Evolutionary conservation across 2,113 vertebrate genomes (phyloP), one percentile per base, ranked within the genome.

Genomic region (Octodon degus): DNA sequence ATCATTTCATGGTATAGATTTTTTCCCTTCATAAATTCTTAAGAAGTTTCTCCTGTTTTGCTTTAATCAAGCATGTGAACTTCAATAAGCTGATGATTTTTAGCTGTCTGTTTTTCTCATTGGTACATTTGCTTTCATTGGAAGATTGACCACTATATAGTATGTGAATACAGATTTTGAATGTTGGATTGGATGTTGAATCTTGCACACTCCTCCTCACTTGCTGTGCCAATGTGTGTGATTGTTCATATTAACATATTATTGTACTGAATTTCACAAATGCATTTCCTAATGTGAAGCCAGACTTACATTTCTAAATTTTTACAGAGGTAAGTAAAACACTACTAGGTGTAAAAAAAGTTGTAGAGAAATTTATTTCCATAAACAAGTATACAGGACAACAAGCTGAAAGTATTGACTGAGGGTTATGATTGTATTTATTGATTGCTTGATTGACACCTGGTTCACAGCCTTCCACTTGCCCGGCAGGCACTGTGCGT

Each of bases 231-330:
- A 83, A 83, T 67, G n/a, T 22, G 62, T 25, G n/a, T 37, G 93
- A 13, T 72, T 92, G 2, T 86, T 43, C 3, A 77, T 5, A 65
- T 55, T 81, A 77, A 81, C 86, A 27, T 87, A 43, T 4, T 32
- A 86, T 86, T 32, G 22, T 47, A 43, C 3, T 74, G n/a, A 95
- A 70, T 83, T 83, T 40, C 13, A 25, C 84, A 63, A 62, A 27
- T 83, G 25, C 60, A 68, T 91, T 93, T 92, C 89, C 82, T 90
- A 87, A 77, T 13, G 13, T 37, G 92, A 90, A 62, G 32, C 24
- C 24, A 89, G 2, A 1, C 3, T 88, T 89, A 7, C 3, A 74
- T 86, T 87, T 79, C n/a, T 90, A 87, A 79, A 34, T 68, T 65
- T 88, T 77, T 60, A 13, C 62, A 32, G 24, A 74, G 2, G 14